Evolutionary conservation across 2,888 invertebrate genomes (phyloP), one percentile per base, ranked within the genome.

Genomic region (Melinopterus prodromus): DNA sequence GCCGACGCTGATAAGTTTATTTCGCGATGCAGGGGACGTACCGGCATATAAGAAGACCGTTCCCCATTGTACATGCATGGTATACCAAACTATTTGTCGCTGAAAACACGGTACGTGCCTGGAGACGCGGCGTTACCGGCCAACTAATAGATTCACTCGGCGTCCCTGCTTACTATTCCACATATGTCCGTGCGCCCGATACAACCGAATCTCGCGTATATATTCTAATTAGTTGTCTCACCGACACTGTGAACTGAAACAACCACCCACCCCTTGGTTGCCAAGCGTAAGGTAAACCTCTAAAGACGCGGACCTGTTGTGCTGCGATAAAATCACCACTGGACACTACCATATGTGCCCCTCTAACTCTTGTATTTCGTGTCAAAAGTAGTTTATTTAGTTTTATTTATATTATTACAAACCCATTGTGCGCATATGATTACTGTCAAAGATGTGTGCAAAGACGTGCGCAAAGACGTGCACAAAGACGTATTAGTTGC

Each of bases 21-120:
- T 74, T 74, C 35, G 35, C 74, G 74, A 74, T 74, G 74, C 74
- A 74, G 74, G 1, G 35, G 35, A 35, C 74, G 74, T 74, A 53
- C 53, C 9, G 53, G 53, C 53, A 12, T 53, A 53, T 53, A 74
- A 74, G 74, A 74, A 74, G 74, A 35, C 35, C 71, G 26, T 53
- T 35, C 74, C 26, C n/a, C 74, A 74, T 74, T 74, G 74, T 74
- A 74, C 35, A 74, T 74, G 74, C 74, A 74, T 37, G 36, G 35
- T 74, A 35, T 74, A 74, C 74, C 36, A 74, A 74, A 74, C 74
- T 74, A 74, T 74, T 74, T 74, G 74, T 74, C 74, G 74, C 35
- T 74, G 74, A 74, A 74, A 74, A 74, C 74, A 36, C 74, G 74
- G 74, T 74, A 74, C 74, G 74, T 74, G 74, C 35, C 36, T n/a